Percentiles rank a stretch among this genome's conserved stretches.
These are phyloP conservation scores for Apodemia hepburni DNA, from an alignment of 2,888 invertebrate genomes.

Conservation along the genomic window DNA sequence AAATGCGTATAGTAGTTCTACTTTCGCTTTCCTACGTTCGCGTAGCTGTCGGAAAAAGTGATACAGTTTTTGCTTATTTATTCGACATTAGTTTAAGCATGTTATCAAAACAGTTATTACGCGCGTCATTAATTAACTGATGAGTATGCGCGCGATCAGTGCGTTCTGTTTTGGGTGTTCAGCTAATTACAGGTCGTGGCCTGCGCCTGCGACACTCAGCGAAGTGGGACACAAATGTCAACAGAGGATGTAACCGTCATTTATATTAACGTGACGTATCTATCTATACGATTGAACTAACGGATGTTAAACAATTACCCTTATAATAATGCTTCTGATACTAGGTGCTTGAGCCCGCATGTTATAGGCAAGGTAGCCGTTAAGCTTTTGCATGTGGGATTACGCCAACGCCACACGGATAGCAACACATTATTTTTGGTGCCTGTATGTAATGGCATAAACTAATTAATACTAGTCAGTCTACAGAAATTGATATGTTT, in stretches of 20 bases:
- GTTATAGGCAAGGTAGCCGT: neutral
- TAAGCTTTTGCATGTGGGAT: no score
- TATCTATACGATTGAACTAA: conserved; percentile 5
- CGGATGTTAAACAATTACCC: neutral
- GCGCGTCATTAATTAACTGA: conserved; percentile 22
- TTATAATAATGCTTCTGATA: neutral
- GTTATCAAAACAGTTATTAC: neutral
- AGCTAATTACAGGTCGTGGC: conserved; percentile 66
- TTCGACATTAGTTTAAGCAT: neutral
- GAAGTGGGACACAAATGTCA: conserved; percentile 37
- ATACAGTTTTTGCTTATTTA: no score
- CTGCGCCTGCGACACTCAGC: conserved; percentile 54
- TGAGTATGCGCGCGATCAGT: conserved; percentile 51
- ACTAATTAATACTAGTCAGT: no score
- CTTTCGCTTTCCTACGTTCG: no score
- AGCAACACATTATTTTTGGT: no score
- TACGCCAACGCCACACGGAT: no score
- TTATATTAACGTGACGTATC: conserved; percentile 5
- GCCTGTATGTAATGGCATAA: no score
- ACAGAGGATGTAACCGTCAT: conserved; percentile 3
- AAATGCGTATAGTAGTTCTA: no score
- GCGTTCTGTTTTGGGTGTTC: conserved; percentile 63
- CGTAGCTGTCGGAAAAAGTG: no score
- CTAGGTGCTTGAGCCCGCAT: neutral
- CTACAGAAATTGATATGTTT: no score